Percentiles rank a stretch among this genome's conserved stretches.
These are phyloP conservation scores for Cryptus viduatorius DNA, from an alignment of 2,888 invertebrate genomes.

Conservation along the genomic window DNA sequence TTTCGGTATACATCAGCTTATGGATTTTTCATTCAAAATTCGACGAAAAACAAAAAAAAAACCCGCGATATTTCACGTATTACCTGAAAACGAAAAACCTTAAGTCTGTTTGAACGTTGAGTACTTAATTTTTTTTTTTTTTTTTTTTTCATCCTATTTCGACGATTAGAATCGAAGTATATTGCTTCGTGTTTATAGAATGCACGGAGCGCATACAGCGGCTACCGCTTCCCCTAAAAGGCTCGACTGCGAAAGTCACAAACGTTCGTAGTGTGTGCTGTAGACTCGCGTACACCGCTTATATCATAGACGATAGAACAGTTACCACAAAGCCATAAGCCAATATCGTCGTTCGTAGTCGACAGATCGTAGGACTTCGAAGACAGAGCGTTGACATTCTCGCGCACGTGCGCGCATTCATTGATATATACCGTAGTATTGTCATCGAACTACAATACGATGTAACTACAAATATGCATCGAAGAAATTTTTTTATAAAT, in stretches of 20 bases:
- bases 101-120: background rate
- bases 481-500: background rate
- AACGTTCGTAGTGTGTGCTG: constrained; percentile 47
- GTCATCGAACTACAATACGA: background rate
- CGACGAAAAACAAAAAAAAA: background rate
- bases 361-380: constrained; percentile 19
- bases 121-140: background rate
- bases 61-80: too few species aligned
- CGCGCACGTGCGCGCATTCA: constrained; percentile 12
- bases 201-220: constrained; percentile 38
- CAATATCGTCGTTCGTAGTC: background rate
- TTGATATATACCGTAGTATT: background rate
- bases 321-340: constrained; percentile 16
- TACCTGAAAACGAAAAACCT: too few species aligned
- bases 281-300: constrained; percentile 4
- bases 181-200: constrained; percentile 41
- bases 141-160: background rate
- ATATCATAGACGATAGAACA: constrained; percentile 20
- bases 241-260: constrained; percentile 55
- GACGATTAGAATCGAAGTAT: constrained; percentile 41
- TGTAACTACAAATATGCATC: background rate
- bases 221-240: constrained; percentile 62
- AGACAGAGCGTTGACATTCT: constrained; percentile 37
- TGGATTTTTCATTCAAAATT: too few species aligned
- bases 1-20: too few species aligned